These are phyloP conservation scores for Drosophila bipectinata DNA, from an alignment of 1,140 invertebrate genomes.

Conservation along the genomic window DNA sequence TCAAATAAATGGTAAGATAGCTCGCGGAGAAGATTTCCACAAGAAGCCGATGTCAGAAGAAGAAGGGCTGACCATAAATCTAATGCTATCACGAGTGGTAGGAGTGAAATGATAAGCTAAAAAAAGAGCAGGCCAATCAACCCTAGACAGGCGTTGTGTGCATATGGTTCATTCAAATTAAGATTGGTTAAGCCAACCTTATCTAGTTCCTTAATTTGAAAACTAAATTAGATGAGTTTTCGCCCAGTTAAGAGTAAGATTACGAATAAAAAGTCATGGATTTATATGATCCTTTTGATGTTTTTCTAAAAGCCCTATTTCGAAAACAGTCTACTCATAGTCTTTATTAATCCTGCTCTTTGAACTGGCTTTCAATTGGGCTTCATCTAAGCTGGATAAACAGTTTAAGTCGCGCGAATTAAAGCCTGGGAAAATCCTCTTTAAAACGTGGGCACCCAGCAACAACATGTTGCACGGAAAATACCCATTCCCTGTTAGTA, in stretches of 20 bases:
- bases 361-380: conserved; percentile 10
- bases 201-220: conserved; percentile 14
- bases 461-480: conserved; percentile 64
- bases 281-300: too few species aligned
- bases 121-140: conserved; percentile 30
- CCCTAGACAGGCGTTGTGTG: conserved; percentile 25
- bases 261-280: too few species aligned
- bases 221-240: not conserved
- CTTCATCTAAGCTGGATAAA: conserved; percentile 10
- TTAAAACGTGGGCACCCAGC: conserved; percentile 38
- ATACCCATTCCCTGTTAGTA: not conserved
- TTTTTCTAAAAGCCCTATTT: not conserved
- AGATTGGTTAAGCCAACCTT: conserved; percentile 20
- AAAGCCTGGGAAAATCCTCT: conserved; percentile 38
- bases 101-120: conserved; percentile 23
- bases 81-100: conserved; percentile 15
- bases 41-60: conserved; percentile 13
- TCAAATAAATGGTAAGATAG: conserved; percentile 42
- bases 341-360: conserved; percentile 1
- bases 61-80: conserved; percentile 24
- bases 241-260: not conserved
- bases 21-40: not conserved
- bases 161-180: conserved; percentile 15
- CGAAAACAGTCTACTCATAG: conserved; percentile 15
- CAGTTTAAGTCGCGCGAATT: conserved; percentile 33